A percentile compares a stretch with the other conserved stretches of the same genome.
phyloP scores from a whole-genome alignment of 1,140 invertebrate genomes.

The Trachymyrmex septentrionalis region DNA sequence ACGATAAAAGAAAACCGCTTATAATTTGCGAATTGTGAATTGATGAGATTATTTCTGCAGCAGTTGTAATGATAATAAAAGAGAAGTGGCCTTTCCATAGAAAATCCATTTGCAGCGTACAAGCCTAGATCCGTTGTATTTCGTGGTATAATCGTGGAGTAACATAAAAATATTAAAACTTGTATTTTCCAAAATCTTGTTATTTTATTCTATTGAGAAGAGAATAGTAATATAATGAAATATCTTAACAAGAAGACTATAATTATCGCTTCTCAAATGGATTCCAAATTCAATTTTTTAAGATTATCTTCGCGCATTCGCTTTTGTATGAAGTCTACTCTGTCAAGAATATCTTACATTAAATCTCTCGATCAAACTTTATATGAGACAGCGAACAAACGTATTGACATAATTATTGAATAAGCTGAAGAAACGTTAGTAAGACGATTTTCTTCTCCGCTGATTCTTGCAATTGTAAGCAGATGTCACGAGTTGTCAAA shows the following conservation, averaged over 20 bases:
- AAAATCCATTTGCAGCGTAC: neutral
- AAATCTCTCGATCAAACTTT: neutral
- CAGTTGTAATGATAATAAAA: neutral
- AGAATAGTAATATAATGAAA: neutral
- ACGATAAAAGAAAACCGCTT: neutral
- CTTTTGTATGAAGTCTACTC: neutral
- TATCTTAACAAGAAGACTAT: neutral
- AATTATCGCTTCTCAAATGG: constrained; percentile 1
- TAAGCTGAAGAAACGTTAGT: constrained; percentile 5
- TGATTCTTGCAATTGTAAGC: neutral
- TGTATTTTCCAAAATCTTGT: neutral
- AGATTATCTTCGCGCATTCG: neutral
- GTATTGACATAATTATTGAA: constrained; percentile 30
- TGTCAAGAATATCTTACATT: constrained; percentile 9
- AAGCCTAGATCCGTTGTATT: neutral
- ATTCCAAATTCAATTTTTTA: neutral
- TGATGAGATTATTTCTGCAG: constrained; percentile 11
- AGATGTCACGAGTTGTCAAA: neutral
- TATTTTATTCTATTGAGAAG: neutral
- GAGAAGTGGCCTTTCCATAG: neutral
- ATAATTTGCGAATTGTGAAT: neutral
- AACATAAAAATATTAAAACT: neutral
- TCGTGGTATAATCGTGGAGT: neutral
- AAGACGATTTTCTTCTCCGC: neutral
- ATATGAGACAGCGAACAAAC: constrained; percentile 22